Evolutionary conservation across 2,888 invertebrate species (phyloP).

Genomic region (Thelaira solivaga): DNA sequence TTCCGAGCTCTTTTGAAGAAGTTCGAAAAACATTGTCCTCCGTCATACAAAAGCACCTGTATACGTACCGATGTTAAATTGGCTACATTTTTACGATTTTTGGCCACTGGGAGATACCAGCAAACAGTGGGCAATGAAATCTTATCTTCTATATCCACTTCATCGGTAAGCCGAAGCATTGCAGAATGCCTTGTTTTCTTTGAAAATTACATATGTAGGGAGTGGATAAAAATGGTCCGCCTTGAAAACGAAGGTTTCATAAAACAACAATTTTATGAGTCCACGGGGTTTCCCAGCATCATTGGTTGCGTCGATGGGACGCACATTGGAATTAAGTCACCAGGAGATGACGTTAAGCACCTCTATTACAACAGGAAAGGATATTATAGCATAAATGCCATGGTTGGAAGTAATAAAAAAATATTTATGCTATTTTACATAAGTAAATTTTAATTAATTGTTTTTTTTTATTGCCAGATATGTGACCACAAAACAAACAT

Average conservation of each 20-base stretch:
- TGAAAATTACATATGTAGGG: neutral
- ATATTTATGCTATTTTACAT: too few relatives aligned
- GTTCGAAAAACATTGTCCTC: neutral
- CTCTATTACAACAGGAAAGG: slow-evolving; percentile 21
- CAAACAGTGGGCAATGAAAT: neutral
- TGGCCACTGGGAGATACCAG: neutral
- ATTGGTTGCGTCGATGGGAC: neutral
- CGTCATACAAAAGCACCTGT: neutral
- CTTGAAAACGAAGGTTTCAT: neutral
- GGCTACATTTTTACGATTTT: neutral
- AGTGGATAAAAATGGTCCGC: neutral
- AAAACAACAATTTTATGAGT: neutral
- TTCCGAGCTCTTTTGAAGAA: neutral
- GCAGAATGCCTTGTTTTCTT: neutral
- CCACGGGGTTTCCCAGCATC: neutral
- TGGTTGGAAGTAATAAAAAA: neutral
- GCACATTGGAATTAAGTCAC: neutral
- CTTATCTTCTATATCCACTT: neutral
- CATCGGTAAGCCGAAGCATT: neutral
- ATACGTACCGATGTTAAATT: neutral
- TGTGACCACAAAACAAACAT: too few relatives aligned
- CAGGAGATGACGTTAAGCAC: neutral
- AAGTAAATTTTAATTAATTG: too few relatives aligned
- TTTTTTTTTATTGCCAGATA: too few relatives aligned
- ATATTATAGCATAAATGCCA: neutral